phyloP scores from a whole-genome alignment of 2,113 vertebrate species.

The Etia nguti region DNA sequence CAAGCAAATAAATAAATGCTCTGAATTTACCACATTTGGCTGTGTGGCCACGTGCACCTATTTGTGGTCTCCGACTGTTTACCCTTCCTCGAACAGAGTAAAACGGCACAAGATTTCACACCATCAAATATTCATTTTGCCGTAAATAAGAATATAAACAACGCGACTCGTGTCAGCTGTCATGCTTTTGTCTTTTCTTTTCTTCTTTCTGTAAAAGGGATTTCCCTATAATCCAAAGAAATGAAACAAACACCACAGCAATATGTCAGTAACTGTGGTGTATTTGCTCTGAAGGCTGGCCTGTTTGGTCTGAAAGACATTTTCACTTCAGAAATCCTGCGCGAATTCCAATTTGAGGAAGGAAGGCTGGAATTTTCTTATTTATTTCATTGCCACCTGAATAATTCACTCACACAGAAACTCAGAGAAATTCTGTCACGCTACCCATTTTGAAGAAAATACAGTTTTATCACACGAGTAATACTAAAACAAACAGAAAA shows the following conservation, averaged over 20 bases:
- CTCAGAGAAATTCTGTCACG: rapidly evolving
- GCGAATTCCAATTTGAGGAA: not conserved
- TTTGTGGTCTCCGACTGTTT: not conserved
- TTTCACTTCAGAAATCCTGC: not conserved
- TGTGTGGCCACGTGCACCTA: not conserved
- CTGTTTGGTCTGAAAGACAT: not conserved
- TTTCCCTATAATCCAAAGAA: not conserved
- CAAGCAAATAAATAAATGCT: rapidly evolving
- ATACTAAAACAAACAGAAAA: not conserved
- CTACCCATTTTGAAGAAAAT: not conserved
- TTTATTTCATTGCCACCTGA: not conserved
- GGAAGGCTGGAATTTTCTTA: not conserved
- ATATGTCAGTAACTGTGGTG: not conserved
- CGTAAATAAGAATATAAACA: not conserved
- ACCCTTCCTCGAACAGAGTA: not conserved
- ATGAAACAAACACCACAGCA: not conserved
- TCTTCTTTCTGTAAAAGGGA: not conserved
- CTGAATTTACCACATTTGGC: not conserved
- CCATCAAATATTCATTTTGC: not conserved
- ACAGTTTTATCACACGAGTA: not conserved
- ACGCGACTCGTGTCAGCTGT: not conserved
- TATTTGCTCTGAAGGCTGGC: rapidly evolving
- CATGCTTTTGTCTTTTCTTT: not conserved
- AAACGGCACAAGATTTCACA: not conserved
- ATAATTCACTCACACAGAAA: not conserved